Percentiles rank a stretch among this genome's conserved stretches.
These are phyloP conservation scores for Drosophila pseudotakahashii DNA, from an alignment of 2,888 invertebrate species.

Conservation along the genomic window DNA sequence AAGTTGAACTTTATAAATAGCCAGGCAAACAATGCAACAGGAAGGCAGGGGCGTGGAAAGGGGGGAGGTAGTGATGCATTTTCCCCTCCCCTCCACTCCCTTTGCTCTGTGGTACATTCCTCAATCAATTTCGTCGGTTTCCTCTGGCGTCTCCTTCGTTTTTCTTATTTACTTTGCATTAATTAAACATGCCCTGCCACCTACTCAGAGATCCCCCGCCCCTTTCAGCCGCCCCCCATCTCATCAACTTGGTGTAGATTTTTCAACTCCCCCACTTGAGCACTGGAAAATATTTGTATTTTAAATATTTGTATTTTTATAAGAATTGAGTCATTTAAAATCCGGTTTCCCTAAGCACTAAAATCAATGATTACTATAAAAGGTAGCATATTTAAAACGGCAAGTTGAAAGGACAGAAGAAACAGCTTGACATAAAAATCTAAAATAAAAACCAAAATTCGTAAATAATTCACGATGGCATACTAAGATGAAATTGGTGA, in stretches of 20 bases:
- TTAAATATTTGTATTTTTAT: too few relatives aligned
- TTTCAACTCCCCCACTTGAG: slow-evolving; percentile 49
- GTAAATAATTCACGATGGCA: too few relatives aligned
- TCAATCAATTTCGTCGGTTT: slow-evolving; percentile 73
- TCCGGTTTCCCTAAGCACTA: too few relatives aligned
- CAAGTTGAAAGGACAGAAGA: too few relatives aligned
- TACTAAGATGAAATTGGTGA: too few relatives aligned
- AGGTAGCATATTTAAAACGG: too few relatives aligned
- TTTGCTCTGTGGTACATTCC: slow-evolving; percentile 68
- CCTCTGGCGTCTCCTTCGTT: slow-evolving; percentile 35
- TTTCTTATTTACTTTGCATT: slow-evolving; percentile 80
- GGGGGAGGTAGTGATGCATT: slow-evolving; percentile 7
- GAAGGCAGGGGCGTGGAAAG: not conserved
- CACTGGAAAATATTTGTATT: slow-evolving; percentile 1
- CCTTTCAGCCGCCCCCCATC: not conserved
- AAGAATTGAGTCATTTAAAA: too few relatives aligned
- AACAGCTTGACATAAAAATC: too few relatives aligned
- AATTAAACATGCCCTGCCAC: slow-evolving; percentile 79
- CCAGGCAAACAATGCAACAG: slow-evolving; percentile 52
- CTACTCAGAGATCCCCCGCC: slow-evolving; percentile 43
- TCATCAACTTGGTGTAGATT: slow-evolving; percentile 49
- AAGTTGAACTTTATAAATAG: slow-evolving; percentile 68
- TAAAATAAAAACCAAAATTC: too few relatives aligned
- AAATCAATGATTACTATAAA: too few relatives aligned
- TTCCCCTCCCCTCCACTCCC: not conserved